phyloP scores from a whole-genome alignment of 2,797 vertebrate genomes.

The Halcyon leucocephala region DNA sequence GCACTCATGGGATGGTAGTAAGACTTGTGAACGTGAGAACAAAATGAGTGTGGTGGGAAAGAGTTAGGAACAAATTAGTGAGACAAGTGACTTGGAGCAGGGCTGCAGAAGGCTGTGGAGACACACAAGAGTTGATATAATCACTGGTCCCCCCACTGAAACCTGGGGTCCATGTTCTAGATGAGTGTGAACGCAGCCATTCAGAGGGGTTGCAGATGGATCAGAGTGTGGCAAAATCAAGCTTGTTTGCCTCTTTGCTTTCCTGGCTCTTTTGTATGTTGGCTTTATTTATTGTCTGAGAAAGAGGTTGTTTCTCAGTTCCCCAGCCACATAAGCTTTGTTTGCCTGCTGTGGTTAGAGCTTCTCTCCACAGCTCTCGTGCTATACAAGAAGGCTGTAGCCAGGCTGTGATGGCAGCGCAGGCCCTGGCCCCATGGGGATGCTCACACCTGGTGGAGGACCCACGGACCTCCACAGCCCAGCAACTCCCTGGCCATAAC shows the following conservation, averaged over 20 bases:
- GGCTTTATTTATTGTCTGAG: not conserved
- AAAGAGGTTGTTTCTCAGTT: not conserved
- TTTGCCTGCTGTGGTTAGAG: not conserved
- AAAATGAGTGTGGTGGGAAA: not conserved
- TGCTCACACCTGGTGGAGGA: rapidly evolving
- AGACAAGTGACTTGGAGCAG: not conserved
- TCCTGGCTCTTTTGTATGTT: rapidly evolving
- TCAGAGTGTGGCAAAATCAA: not conserved
- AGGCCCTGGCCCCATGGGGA: rapidly evolving
- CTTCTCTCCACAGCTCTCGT: rapidly evolving
- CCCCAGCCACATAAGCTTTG: not conserved
- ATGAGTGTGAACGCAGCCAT: not conserved
- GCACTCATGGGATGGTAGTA: not conserved
- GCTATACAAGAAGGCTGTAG: rapidly evolving
- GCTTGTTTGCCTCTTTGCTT: not conserved
- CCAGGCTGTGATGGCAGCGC: rapidly evolving
- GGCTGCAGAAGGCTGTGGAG: not conserved
- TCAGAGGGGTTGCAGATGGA: not conserved
- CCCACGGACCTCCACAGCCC: not conserved
- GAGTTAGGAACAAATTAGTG: not conserved
- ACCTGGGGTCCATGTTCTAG: not conserved
- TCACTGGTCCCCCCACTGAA: not conserved
- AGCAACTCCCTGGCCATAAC: rapidly evolving
- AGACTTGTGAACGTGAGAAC: not conserved
- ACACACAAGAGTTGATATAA: not conserved